phyloP scores from a whole-genome alignment of 2,888 invertebrate genomes.

The Alsophila aescularia region DNA sequence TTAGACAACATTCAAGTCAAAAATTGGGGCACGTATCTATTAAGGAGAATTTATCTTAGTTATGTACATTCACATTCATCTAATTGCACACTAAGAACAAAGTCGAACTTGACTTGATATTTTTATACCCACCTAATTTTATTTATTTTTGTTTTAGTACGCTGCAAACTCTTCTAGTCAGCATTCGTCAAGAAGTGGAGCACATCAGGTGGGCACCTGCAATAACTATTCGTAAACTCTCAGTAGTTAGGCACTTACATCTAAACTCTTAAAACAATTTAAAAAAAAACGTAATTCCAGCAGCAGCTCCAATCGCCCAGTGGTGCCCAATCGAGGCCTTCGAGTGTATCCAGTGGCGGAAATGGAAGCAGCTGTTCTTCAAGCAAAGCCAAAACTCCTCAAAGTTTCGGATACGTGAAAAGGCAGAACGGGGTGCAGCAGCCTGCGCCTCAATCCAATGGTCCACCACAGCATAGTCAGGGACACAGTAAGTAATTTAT shows the following conservation, averaged over 20 bases:
- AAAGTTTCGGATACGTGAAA: conserved; percentile 94
- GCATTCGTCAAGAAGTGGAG: conserved; percentile 69
- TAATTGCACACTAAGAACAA: no score
- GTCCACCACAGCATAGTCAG: conserved; percentile 69
- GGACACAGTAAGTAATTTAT: conserved; percentile 52
- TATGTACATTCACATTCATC: no score
- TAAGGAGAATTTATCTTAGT: no score
- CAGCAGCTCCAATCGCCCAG: conserved; percentile 82
- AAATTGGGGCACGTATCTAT: no score
- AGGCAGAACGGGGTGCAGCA: conserved; percentile 87
- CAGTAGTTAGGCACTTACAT: no score
- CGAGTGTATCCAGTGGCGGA: conserved; percentile 79
- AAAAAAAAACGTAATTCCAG: neutral
- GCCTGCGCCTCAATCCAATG: conserved; percentile 67
- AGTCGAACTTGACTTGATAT: no score
- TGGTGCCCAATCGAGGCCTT: conserved; percentile 74
- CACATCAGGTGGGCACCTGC: conserved; percentile 63
- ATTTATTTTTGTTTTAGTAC: conserved; percentile 59
- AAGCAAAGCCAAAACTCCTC: conserved; percentile 90
- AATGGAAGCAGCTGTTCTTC: conserved; percentile 83
- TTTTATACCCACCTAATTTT: no score
- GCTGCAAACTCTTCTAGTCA: conserved; percentile 67
- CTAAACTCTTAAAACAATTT: no score
- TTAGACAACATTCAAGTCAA: no score
- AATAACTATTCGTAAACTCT: no score